Evolutionary conservation across 2,888 invertebrate genomes (phyloP).

Genomic region (Rhingia campestris): DNA sequence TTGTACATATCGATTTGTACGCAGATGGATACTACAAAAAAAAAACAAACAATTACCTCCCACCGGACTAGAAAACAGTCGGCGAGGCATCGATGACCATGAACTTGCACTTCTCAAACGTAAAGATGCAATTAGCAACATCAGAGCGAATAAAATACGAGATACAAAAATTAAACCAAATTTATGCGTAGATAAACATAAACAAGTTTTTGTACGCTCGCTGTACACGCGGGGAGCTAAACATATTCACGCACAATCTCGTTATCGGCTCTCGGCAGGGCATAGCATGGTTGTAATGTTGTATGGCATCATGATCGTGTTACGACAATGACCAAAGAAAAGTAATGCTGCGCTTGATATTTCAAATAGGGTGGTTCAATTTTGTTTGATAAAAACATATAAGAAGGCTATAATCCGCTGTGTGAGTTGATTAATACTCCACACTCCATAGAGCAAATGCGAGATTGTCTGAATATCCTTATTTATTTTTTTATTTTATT

Average conservation of each 20-base stretch:
- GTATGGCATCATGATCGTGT: background rate
- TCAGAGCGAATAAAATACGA: background rate
- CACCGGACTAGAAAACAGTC: background rate
- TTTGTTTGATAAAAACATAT: no score
- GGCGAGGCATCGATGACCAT: slow-evolving; percentile 16
- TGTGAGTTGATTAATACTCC: no score
- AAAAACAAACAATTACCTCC: background rate
- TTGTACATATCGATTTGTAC: background rate
- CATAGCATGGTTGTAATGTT: no score
- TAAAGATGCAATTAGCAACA: slow-evolving; percentile 19
- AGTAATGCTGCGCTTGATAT: no score
- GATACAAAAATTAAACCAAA: slow-evolving; percentile 23
- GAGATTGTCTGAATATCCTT: no score
- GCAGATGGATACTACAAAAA: background rate
- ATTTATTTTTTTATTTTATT: no score
- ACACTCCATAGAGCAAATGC: no score
- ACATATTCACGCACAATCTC: slow-evolving; percentile 22
- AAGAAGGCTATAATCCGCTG: no score
- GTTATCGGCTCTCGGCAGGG: slow-evolving; percentile 1
- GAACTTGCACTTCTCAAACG: slow-evolving; percentile 56
- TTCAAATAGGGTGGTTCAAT: no score
- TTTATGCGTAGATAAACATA: background rate
- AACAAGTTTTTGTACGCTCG: slow-evolving; percentile 45
- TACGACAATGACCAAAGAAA: no score
- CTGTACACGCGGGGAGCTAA: background rate